Base-by-base conservation (phyloP, 2,888 invertebrate species). In the Panorpa germanica region DNA sequence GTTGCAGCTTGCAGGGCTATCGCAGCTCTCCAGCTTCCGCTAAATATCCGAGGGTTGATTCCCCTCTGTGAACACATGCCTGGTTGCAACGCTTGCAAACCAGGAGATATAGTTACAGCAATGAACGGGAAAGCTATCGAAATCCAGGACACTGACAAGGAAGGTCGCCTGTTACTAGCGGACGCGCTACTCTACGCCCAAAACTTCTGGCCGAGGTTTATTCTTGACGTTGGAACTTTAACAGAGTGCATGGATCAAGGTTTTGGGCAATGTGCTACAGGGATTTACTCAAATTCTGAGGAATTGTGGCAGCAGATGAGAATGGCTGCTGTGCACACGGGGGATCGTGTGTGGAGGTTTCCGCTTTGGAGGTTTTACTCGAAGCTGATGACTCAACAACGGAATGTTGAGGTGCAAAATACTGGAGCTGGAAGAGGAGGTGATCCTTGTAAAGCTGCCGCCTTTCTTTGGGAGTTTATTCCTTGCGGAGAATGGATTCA, bases 11-110 rank as follows among this genome's bases (percentile, higher is more conserved):
- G 75, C 31, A 59, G 70, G 31, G 71, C 78, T 1, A 70, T 73
- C 3, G 72, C 78, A 2, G 57, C 64, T 12, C 57, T 82, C 1
- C 63, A 69, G 38, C 50, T 80, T 12, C 76, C 78, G 7, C 52
- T 80, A 23, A 76, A 81, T 47, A 60, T 83, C 14, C 49, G 68
- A 46, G 80, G 72, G 7, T 63, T 81, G 38, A 65, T 80, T 36
- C 81, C 82, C 0, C 54, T 83, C 6, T 73, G 73, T 48, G 83
- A 83, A 49, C 69, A 82, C 46, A 70, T 81, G 66, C 71, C 77
- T 2, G 71, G 72, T 37, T 75, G 78, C 27, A 65, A 57, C 30
- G 74, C 80, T 18, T 74, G 71, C 40, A 70, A 74, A 42, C 75
- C 76, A 10, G 81, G 81, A 1, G 82, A 83, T 48, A 66, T 80